Conservation (phyloP, 2,113 vertebrate genomes). For the Ammospiza nelsoni region DNA sequence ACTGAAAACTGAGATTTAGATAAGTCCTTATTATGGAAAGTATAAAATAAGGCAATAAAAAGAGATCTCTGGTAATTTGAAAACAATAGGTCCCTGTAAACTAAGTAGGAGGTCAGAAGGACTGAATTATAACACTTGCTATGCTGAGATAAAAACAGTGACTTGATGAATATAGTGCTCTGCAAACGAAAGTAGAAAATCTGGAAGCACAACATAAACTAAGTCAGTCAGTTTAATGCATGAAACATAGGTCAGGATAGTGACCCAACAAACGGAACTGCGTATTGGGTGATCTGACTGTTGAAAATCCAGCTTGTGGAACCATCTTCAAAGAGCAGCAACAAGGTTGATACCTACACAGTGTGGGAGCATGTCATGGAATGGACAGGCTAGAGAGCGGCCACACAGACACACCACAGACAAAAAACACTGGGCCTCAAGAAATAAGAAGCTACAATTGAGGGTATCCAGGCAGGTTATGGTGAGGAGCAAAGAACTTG, state of each 20-base stretch:
- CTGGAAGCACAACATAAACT: neutral
- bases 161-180: neutral
- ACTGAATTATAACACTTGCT: neutral
- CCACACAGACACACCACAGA: neutral
- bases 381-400: neutral
- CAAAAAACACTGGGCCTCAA: neutral
- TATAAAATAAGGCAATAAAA: neutral
- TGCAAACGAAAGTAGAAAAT: slow-evolving; percentile 11
- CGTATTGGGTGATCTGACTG: neutral
- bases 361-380: neutral
- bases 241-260: neutral
- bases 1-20: neutral
- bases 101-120: neutral
- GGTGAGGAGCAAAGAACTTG: neutral
- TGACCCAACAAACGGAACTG: neutral
- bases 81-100: neutral
- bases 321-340: neutral
- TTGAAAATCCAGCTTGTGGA: neutral
- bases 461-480: neutral
- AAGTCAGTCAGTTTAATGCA: neutral
- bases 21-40: neutral
- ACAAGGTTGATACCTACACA: neutral
- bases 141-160: neutral
- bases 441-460: neutral
- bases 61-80: neutral